Percentiles rank a stretch among this genome's conserved stretches.
These are phyloP conservation scores for Hanleya hanleyi DNA, from an alignment of 2,888 invertebrate species.

Conservation along the genomic window DNA sequence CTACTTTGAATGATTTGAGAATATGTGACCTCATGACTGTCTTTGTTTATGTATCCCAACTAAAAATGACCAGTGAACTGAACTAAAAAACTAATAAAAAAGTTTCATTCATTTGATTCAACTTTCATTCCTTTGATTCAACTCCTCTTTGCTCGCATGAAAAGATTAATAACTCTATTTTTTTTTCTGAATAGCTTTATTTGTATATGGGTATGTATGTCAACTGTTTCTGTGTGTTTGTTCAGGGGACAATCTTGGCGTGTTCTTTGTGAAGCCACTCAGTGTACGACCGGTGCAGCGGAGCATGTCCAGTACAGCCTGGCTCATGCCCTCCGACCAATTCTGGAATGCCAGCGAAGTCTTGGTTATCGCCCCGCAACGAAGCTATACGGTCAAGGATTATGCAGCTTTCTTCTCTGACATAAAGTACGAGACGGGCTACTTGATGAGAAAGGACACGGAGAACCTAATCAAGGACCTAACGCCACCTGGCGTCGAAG, in stretches of 20 bases:
- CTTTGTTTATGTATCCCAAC: too few species aligned
- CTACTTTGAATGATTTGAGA: too few species aligned
- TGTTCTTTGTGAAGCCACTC: constrained; percentile 86
- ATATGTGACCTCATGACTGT: too few species aligned
- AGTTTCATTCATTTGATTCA: too few species aligned
- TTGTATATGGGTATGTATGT: too few species aligned
- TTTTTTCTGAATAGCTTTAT: too few species aligned
- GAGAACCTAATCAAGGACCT: constrained; percentile 53
- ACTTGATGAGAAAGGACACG: constrained; percentile 63
- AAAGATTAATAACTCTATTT: too few species aligned
- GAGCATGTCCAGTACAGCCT: constrained; percentile 95
- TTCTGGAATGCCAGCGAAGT: constrained; percentile 84
- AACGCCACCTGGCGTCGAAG: constrained; percentile 66
- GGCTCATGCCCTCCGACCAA: constrained; percentile 90
- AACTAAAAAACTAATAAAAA: too few species aligned
- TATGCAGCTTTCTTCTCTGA: constrained; percentile 67
- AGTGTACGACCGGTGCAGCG: constrained; percentile 91
- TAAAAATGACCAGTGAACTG: too few species aligned
- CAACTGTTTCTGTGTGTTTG: too few species aligned
- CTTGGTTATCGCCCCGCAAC: constrained; percentile 51
- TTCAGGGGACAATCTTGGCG: constrained; percentile 95
- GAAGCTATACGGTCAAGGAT: constrained; percentile 70
- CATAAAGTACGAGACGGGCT: constrained; percentile 60
- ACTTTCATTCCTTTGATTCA: too few species aligned
- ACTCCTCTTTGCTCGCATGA: too few species aligned